phyloP scores from a whole-genome alignment of 2,888 invertebrate species.

The Pyralis farinalis region DNA sequence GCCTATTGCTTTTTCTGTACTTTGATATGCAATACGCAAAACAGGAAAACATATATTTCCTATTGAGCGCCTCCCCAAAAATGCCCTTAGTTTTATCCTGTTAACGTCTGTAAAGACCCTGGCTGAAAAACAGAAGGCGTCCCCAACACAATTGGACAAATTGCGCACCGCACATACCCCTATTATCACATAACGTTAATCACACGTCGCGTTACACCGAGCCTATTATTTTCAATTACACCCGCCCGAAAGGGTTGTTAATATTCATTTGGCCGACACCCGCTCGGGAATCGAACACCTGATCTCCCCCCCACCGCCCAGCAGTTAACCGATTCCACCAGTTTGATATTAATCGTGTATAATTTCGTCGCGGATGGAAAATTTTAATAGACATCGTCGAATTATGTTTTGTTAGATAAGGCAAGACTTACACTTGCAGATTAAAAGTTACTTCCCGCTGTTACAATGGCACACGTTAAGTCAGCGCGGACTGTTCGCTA shows the following conservation, averaged over 20 bases:
- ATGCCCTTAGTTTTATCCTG: too few relatives aligned
- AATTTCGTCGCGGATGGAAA: constrained; percentile 44
- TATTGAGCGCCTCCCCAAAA: too few relatives aligned
- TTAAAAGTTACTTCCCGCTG: too few relatives aligned
- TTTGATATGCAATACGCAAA: too few relatives aligned
- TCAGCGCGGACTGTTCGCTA: too few relatives aligned
- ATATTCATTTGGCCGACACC: constrained; percentile 63
- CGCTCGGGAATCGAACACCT: constrained; percentile 54
- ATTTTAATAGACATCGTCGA: constrained; percentile 36
- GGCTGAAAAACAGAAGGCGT: neutral
- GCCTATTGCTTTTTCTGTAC: too few relatives aligned
- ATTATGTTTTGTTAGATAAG: constrained; percentile 25
- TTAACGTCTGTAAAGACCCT: too few relatives aligned
- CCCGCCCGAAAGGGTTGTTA: constrained; percentile 69
- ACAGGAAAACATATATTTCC: too few relatives aligned
- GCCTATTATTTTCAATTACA: constrained; percentile 75
- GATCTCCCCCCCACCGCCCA: constrained; percentile 27
- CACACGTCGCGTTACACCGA: constrained; percentile 44
- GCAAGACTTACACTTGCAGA: constrained; percentile 16
- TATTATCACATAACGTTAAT: constrained; percentile 61
- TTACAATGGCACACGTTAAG: too few relatives aligned
- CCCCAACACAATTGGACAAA: constrained; percentile 20
- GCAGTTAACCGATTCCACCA: constrained; percentile 27
- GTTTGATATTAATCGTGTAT: constrained; percentile 52
- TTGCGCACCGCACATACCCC: constrained; percentile 12